Conservation (phyloP, 2,797 vertebrate genomes). For the Philypnodon macrostomus region DNA sequence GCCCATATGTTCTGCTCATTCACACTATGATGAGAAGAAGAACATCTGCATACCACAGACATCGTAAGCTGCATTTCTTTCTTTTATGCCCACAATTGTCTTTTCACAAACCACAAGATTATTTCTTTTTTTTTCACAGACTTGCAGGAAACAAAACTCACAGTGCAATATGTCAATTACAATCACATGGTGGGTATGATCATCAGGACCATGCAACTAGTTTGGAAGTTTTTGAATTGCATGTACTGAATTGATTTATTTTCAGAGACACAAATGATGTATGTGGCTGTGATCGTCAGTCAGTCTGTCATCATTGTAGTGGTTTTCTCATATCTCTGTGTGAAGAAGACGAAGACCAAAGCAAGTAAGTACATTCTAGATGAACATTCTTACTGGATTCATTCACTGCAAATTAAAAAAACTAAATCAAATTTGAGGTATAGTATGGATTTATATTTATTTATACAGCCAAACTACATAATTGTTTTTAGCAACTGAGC, state of each 20-base stretch:
- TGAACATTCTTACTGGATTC: no score
- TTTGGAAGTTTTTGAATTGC: no score
- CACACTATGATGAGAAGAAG: conserved; percentile 41
- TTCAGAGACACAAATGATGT: conserved; percentile 2
- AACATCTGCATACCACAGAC: conserved; percentile 36
- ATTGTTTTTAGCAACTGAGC: no score
- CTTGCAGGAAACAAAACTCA: conserved; percentile 66
- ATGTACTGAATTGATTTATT: no score
- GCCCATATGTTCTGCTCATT: conserved; percentile 29
- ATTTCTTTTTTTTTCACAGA: no score
- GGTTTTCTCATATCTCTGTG: conserved; percentile 19
- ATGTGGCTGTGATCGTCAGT: conserved; percentile 25
- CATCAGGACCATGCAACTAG: no score
- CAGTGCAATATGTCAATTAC: conserved; percentile 33
- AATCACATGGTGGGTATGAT: conserved; percentile 32
- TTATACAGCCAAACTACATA: not conserved
- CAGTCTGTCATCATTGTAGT: conserved; percentile 34
- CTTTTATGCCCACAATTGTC: not conserved
- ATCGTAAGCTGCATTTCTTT: conserved; percentile 49
- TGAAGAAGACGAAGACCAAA: conserved; percentile 21
- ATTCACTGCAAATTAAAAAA: no score
- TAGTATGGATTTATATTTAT: no score
- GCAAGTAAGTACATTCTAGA: conserved; percentile 51
- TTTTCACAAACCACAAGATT: not conserved
- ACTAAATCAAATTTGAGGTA: no score